Evolutionary conservation across 1,140 invertebrate species (phyloP), one percentile per base, ranked within the genome.

Genomic region (Drosophila sp.): DNA sequence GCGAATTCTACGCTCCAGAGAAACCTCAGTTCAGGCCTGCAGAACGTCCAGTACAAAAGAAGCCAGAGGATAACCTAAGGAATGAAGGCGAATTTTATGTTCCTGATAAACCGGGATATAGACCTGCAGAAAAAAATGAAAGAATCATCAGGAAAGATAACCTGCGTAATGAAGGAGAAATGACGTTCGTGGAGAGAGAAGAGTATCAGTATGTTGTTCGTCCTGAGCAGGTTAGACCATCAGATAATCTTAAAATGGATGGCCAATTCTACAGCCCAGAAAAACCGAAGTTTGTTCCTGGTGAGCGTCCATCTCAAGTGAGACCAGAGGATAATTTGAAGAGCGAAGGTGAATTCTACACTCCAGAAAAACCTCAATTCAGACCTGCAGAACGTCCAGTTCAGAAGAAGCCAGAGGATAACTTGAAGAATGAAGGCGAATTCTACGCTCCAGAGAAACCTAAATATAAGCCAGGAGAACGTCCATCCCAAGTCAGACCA

Each of bases 71-170:
- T 78, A 94, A 96, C 91, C n/a, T 29, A 92, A 94, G 34, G 2
- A 94, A 95, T 89, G 94, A 95, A 91, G 94, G 94, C 6, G 93
- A 94, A 0, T 95, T 95, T 77, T 93, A 95, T 73, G 91, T 92
- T 64, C 93, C 93, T 0, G 92, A 93, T 48, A 92, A 92, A 86
- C 91, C 93, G 0, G 72, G 93, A 82, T 95, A 92, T 89, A 74
- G 58, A 6, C 93, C 93, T 29, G 92, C 92, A n/a, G 72, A 92
- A 58, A 64, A 54, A 43, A 64, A 14, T 2, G 61, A 64, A 53
- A 53, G 61, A 32, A 34, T 64, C 2, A 53, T 64, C 7, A 34
- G 61, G n/a, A 34, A 43, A 14, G 94, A 93, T 80, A 94, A 94
- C 76, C 69, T 94, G 1, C 90, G 91, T 63, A 92, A 93, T 3